Evolutionary conservation across 2,797 vertebrate species (phyloP).

Genomic region (Urocyon cinereoargenteus): DNA sequence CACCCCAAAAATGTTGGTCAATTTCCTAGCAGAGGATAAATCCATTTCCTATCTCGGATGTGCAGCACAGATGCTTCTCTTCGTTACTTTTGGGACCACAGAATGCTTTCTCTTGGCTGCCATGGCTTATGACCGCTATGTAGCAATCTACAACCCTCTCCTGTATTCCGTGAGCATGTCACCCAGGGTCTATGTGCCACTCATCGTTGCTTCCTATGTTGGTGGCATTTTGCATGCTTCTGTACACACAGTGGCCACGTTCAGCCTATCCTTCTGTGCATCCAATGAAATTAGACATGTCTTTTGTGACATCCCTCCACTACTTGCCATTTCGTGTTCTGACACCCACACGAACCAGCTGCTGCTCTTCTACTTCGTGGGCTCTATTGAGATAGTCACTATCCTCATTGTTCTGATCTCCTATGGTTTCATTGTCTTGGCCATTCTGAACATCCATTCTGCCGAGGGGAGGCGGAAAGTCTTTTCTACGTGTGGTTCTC

Average conservation of each 20-base stretch:
- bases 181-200: background rate
- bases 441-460: background rate
- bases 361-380: slow-evolving; percentile 8
- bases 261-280: slow-evolving; percentile 60
- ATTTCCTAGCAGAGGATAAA: slow-evolving; percentile 27
- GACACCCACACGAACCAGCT: slow-evolving; percentile 14
- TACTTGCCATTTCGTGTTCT: slow-evolving; percentile 26
- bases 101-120: slow-evolving; percentile 75
- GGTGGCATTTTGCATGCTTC: background rate
- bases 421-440: slow-evolving; percentile 34
- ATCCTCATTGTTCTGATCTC: slow-evolving; percentile 29
- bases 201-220: slow-evolving; percentile 40
- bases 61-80: slow-evolving; percentile 64
- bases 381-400: background rate
- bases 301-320: background rate
- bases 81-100: slow-evolving; percentile 48
- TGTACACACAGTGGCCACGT: slow-evolving; percentile 24
- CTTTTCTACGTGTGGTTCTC: slow-evolving; percentile 55
- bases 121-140: slow-evolving; percentile 74
- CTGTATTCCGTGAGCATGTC: slow-evolving; percentile 62
- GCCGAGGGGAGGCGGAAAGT: slow-evolving; percentile 35
- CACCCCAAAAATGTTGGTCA: slow-evolving; percentile 47
- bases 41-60: slow-evolving; percentile 55
- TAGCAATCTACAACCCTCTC: slow-evolving; percentile 69
- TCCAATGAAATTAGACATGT: slow-evolving; percentile 30